Evolutionary conservation across 1,140 invertebrate species (phyloP).

Genomic region (Hyles euphorbiae): DNA sequence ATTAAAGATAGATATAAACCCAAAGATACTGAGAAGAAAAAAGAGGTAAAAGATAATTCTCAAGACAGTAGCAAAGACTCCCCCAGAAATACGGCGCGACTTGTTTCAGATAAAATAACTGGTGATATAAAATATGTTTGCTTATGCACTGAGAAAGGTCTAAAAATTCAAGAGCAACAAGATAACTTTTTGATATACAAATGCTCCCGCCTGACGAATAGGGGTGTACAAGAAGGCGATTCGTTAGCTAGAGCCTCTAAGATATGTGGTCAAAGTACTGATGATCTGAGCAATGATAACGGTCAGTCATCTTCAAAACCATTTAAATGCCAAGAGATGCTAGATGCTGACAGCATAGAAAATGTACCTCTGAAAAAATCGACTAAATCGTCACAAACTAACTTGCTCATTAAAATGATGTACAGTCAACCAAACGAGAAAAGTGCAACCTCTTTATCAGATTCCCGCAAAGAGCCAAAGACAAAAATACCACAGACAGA

Average conservation of each 20-base stretch:
- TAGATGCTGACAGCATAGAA: conserved; percentile 13
- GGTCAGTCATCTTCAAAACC: background rate
- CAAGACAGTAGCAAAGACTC: conserved; percentile 12
- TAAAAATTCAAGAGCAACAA: conserved; percentile 24
- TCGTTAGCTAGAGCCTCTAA: background rate
- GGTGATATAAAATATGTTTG: conserved; percentile 58
- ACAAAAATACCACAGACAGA: conserved; percentile 1
- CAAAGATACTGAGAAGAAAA: background rate
- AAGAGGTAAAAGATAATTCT: conserved; percentile 8
- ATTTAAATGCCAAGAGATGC: background rate
- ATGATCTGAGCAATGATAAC: background rate
- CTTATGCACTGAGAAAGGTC: conserved; percentile 39
- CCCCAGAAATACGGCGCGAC: conserved; percentile 17
- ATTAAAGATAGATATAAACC: conserved; percentile 22
- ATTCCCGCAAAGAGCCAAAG: conserved; percentile 15
- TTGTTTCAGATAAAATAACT: conserved; percentile 25
- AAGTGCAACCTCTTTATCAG: conserved; percentile 18
- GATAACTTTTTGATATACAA: conserved; percentile 58
- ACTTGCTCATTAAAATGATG: conserved; percentile 32
- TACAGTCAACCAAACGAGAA: conserved; percentile 20
- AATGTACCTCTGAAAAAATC: conserved; percentile 17
- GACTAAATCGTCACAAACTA: conserved; percentile 56
- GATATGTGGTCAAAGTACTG: background rate
- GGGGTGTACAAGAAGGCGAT: conserved; percentile 10
- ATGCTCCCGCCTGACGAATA: conserved; percentile 42